Base-by-base conservation (phyloP, 2,797 vertebrate species). In the Gila robusta region DNA sequence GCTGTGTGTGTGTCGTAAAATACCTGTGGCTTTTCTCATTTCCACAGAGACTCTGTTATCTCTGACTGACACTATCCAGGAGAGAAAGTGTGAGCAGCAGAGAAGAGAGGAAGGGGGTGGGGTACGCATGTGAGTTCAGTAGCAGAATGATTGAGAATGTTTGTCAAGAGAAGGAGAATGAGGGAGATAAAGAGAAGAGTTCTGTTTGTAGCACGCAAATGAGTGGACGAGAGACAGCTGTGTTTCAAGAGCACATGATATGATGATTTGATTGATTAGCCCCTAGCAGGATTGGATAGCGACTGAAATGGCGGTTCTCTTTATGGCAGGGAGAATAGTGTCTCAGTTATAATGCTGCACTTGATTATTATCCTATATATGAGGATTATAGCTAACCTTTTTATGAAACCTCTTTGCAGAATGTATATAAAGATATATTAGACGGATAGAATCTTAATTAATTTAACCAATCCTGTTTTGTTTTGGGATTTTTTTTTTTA, bases 21-120 rank as follows among this genome's bases (percentile, higher is more conserved):
- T 84, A 73, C 70, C 56, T 81, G 76, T 39, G 74, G 73, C 87
- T 85, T 90, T 90, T 88, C 73, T 88, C 73, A 88, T 66, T 88
- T 82, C 44, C 72, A 77, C 72, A 69, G n/a, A 4, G 62, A 67
- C 35, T 82, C 37, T 44, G 76, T 71, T 85, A 79, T 85, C 67
- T 85, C 74, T 44, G 52, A 79, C 59, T 79, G 32, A 39, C 80
- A 59, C 52, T 37, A 56, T 85, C 74, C 12, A 32, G 21, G 64
- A 56, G 66, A 59, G 62, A 74, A 74, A 83, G 70, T 74, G 81
- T 32, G 41, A 83, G 71, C 52, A 41, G 83, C 52, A 11, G 66
- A 79, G 67, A 54, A 26, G 49, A 78, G 83, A 32, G 49, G 83
- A 78, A 28, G 28, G 26, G 82, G 28, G 56, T 67, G 52, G 69